These are phyloP conservation scores for Syngnathus floridae DNA, from an alignment of 2,113 vertebrate genomes.

Conservation along the genomic window DNA sequence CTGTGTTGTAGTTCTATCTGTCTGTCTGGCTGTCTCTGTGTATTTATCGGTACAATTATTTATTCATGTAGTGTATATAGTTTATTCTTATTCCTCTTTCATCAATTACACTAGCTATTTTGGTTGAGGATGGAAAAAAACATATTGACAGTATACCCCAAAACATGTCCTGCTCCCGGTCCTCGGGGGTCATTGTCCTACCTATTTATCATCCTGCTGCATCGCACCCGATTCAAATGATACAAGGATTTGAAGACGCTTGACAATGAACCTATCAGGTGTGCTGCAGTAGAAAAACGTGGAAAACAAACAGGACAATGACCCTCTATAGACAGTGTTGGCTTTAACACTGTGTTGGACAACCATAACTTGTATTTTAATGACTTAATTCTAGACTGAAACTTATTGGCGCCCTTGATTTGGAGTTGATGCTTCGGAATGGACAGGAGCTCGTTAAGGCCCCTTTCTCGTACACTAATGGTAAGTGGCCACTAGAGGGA, in stretches of 20 bases:
- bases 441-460: not conserved
- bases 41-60: too few species aligned
- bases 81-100: not conserved
- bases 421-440: constrained; percentile 5
- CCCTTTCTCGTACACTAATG: not conserved
- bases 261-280: too few species aligned
- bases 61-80: too few species aligned
- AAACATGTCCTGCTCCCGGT: too few species aligned
- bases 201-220: too few species aligned
- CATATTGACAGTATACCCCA: not conserved
- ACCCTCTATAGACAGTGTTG: not conserved
- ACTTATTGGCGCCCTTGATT: too few species aligned
- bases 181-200: too few species aligned
- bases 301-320: not conserved
- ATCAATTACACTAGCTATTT: not conserved
- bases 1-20: not conserved
- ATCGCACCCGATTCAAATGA: too few species aligned
- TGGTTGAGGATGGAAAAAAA: not conserved
- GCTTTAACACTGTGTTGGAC: not conserved
- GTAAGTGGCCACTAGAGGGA: constrained; percentile 47
- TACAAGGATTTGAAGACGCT: too few species aligned
- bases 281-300: too few species aligned
- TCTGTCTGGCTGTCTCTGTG: not conserved
- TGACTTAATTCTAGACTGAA: not conserved
- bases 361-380: not conserved